A percentile compares a stretch with the other conserved stretches of the same genome.
Evolutionary conservation across 2,888 invertebrate genomes (phyloP).

Genomic region (Trimorus sp.): DNA sequence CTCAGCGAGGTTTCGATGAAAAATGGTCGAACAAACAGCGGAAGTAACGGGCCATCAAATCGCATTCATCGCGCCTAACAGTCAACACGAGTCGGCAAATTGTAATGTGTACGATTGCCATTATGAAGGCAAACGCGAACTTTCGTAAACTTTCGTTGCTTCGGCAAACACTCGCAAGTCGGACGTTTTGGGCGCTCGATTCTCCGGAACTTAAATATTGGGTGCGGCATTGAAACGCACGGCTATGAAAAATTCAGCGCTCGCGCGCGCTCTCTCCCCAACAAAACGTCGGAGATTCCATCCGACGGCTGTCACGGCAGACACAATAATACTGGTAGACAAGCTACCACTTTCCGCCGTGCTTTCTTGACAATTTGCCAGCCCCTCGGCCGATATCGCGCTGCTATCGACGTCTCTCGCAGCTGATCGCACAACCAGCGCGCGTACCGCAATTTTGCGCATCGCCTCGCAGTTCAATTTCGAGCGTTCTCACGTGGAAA

Average conservation of each 20-base stretch:
- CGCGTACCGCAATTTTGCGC: constrained; percentile 41
- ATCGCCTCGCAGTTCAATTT: constrained; percentile 37
- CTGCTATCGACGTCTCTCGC: constrained; percentile 62
- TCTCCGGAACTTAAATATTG: constrained; percentile 26
- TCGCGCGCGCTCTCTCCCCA: neutral
- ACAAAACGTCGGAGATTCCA: constrained; percentile 47
- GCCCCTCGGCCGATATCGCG: constrained; percentile 49
- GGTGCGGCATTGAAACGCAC: constrained; percentile 28
- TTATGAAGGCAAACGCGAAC: constrained; percentile 2
- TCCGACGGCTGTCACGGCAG: constrained; percentile 46
- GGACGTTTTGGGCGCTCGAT: constrained; percentile 21
- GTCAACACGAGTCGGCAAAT: neutral
- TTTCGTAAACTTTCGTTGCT: constrained; percentile 15
- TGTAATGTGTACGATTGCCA: neutral
- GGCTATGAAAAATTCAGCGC: constrained; percentile 43
- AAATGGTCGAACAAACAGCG: too few relatives aligned
- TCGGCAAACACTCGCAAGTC: neutral
- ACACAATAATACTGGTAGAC: constrained; percentile 61
- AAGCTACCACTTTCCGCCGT: constrained; percentile 55
- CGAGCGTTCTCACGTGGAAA: neutral
- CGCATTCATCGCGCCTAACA: neutral
- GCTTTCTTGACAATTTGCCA: constrained; percentile 66
- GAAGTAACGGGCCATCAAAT: neutral
- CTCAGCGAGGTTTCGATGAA: too few relatives aligned
- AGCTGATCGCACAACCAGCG: constrained; percentile 55